These are phyloP conservation scores for Melierax canorus DNA, from an alignment of 2,113 vertebrate genomes.

Conservation along the genomic window DNA sequence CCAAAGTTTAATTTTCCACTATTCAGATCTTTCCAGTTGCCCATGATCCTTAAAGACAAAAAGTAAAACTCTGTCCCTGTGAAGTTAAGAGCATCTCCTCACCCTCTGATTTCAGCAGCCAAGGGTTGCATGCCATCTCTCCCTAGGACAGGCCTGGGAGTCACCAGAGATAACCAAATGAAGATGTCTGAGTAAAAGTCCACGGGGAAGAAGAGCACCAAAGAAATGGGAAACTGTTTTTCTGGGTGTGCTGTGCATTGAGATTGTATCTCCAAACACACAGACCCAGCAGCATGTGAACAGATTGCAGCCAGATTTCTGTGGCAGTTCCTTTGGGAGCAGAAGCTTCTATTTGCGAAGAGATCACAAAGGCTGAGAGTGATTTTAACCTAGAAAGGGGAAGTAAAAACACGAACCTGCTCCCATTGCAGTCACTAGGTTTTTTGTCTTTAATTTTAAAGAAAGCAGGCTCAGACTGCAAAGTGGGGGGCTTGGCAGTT, in stretches of 20 bases:
- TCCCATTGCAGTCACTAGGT: neutral
- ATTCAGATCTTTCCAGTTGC: neutral
- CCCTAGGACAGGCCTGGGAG: neutral
- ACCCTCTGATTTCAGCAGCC: neutral
- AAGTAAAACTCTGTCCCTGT: neutral
- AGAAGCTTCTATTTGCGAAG: neutral
- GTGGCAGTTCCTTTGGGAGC: neutral
- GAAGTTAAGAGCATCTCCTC: neutral
- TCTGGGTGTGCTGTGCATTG: neutral
- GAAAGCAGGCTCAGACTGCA: neutral
- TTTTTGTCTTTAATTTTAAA: neutral
- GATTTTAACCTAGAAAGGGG: conserved; percentile 11
- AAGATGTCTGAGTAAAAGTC: neutral
- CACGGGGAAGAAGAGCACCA: neutral
- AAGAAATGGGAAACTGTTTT: neutral
- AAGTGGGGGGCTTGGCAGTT: neutral
- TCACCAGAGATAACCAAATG: neutral
- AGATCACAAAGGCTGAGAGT: neutral
- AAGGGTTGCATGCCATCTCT: neutral
- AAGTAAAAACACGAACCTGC: neutral
- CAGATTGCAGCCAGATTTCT: conserved; percentile 31
- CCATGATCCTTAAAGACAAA: neutral
- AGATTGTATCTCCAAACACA: neutral
- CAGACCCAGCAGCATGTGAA: neutral
- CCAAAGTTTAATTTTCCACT: neutral